Conservation (phyloP, 1,140 invertebrate species). For the Caenorhabditis briggsae region DNA sequence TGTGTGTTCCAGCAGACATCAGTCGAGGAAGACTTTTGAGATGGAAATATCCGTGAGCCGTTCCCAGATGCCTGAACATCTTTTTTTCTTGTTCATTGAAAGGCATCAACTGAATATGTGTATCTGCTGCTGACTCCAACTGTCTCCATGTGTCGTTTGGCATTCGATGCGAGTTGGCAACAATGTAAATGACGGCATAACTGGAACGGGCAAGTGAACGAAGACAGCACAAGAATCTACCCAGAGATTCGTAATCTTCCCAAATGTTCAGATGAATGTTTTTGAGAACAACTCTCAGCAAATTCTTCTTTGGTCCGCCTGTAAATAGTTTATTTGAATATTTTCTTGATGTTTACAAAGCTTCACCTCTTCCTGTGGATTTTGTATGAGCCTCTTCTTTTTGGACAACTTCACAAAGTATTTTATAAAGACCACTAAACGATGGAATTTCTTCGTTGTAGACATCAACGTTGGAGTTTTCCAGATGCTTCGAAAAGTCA, state of each 20-base stretch:
- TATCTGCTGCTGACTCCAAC: slow-evolving; percentile 3
- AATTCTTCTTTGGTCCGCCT: slow-evolving; percentile 36
- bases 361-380: slow-evolving; percentile 7
- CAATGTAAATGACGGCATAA: slow-evolving; percentile 17
- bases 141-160: neutral
- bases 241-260: slow-evolving; percentile 26
- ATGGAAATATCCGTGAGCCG: slow-evolving; percentile 37
- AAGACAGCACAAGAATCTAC: slow-evolving; percentile 18
- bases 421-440: neutral
- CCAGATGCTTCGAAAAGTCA: slow-evolving; percentile 19
- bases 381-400: slow-evolving; percentile 20
- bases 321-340: neutral
- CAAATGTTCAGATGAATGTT: slow-evolving; percentile 35
- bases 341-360: neutral
- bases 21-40: slow-evolving; percentile 22
- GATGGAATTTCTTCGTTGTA: neutral
- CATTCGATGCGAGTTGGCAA: slow-evolving; percentile 13
- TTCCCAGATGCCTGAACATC: slow-evolving; percentile 24
- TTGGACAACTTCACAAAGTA: neutral
- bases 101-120: slow-evolving; percentile 29
- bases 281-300: slow-evolving; percentile 7
- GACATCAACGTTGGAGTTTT: slow-evolving; percentile 4
- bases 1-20: slow-evolving; percentile 36
- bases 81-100: slow-evolving; percentile 33
- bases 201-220: slow-evolving; percentile 14